Conservation (phyloP, 92 coral and sea anemone species). For the Parazoanthus swiftii region DNA sequence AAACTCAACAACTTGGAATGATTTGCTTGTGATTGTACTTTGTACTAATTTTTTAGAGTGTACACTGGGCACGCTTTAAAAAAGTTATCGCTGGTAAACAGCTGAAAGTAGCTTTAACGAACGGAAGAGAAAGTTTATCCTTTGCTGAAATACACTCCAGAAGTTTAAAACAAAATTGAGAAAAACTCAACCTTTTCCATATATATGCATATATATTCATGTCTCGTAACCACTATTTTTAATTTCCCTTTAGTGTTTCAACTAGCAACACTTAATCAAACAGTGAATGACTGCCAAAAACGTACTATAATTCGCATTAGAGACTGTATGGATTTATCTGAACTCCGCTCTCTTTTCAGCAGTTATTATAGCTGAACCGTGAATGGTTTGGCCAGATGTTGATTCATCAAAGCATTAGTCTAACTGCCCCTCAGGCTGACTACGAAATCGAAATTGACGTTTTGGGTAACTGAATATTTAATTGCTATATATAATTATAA, state of each 20-base stretch:
- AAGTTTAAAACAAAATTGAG: no score
- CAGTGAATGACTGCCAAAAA: background rate
- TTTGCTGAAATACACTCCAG: background rate
- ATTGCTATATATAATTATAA: background rate
- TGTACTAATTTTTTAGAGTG: no score
- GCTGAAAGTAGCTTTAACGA: background rate
- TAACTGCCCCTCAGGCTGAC: background rate
- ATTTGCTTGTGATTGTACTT: no score
- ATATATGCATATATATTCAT: background rate
- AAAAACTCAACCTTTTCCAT: background rate
- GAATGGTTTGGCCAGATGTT: background rate
- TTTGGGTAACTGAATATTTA: background rate
- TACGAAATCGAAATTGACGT: constrained; percentile 1
- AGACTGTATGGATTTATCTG: no score
- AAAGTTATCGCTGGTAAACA: no score
- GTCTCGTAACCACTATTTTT: no score
- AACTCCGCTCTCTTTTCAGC: background rate
- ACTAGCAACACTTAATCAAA: background rate
- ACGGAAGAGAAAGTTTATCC: background rate
- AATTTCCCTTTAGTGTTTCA: background rate
- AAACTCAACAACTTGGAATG: no score
- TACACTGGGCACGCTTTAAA: no score
- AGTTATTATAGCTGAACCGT: no score
- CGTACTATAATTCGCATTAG: background rate
- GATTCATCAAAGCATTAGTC: background rate